Base-by-base conservation (phyloP, 2,888 invertebrate species). In the Dicyrtomina minuta region DNA sequence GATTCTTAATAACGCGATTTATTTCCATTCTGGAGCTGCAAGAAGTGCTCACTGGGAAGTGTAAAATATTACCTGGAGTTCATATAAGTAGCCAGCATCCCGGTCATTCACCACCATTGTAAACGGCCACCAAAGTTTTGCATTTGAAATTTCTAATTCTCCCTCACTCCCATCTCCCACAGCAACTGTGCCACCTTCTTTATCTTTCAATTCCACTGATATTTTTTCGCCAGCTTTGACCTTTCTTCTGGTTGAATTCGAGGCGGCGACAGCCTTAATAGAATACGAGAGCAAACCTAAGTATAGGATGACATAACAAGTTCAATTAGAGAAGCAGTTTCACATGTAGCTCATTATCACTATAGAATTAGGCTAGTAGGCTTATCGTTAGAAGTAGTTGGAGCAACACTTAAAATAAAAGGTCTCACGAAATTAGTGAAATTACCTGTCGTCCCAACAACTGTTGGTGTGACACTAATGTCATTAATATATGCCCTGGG, bases 51-150 rank as follows among this genome's bases (percentile, higher is more conserved):
- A n/a, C n/a, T n/a, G n/a, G n/a, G n/a, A n/a, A n/a, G n/a, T n/a
- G n/a, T n/a, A n/a, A n/a, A n/a, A n/a, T n/a, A n/a, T n/a, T 33
- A 90, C 92, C 86, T 92, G 88, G 67, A 96, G 83, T 2, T 89
- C 90, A 81, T 97, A 96, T 72, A 93, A 83, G 81, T 94, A 93
- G 8, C 92, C 94, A 22, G 74, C 77, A 33, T 75, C 72, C 1
- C 33, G 43, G 46, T 75, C 75, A 43, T 72, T 72, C 27, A 60
- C 24, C 4, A 76, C 75, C 77, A 77, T 77, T 0, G 72, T 77
- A 49, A 72, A 72, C 4, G 96, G 94, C 96, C 96, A 96, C 96
- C 96, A 96, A 27, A 93, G 86, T 66, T 88, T 87, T 0, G 90
- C 90, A 74, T 89, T 86, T 0, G 86, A 85, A 1, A 96, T 84